Percentiles rank a stretch among this genome's conserved stretches.
phyloP scores from a whole-genome alignment of 2,888 invertebrate genomes.

The Lasioglossum vierecki region DNA sequence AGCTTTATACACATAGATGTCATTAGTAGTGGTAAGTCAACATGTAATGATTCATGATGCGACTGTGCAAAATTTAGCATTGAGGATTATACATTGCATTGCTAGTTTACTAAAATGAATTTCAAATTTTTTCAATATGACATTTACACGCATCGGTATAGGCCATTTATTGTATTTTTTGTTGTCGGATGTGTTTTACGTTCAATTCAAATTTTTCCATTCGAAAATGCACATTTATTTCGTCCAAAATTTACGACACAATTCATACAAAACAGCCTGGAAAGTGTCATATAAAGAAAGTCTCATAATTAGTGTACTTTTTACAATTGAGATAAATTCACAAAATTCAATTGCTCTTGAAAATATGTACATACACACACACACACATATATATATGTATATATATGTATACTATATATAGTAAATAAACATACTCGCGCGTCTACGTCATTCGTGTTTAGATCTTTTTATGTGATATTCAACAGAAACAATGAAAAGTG shows the following conservation, averaged over 20 bases:
- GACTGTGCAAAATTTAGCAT: conserved; percentile 33
- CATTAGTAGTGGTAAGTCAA: conserved; percentile 53
- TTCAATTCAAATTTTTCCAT: conserved; percentile 21
- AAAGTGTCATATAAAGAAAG: conserved; percentile 24
- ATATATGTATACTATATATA: not conserved
- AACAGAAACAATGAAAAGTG: conserved; percentile 18
- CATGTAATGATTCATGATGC: conserved; percentile 40
- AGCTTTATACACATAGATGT: conserved; percentile 68
- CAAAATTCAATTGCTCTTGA: conserved; percentile 33
- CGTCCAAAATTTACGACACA: conserved; percentile 21
- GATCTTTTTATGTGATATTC: conserved; percentile 14
- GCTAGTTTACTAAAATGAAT: conserved; percentile 48
- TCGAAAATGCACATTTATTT: conserved; percentile 29
- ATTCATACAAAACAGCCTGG: conserved; percentile 30
- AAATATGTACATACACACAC: conserved; percentile 48
- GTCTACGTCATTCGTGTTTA: conserved; percentile 39
- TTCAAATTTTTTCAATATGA: conserved; percentile 33
- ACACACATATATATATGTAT: not conserved
- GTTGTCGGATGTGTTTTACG: conserved; percentile 10
- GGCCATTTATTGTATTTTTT: conserved; percentile 45
- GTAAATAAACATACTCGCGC: conserved; percentile 37
- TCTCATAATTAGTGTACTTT: conserved; percentile 18
- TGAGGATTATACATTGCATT: conserved; percentile 43
- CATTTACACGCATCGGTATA: conserved; percentile 51
- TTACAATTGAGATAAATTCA: conserved; percentile 38